A percentile compares a stretch with the other conserved stretches of the same genome.
Evolutionary conservation across 1,140 invertebrate species (phyloP).

Genomic region (Acromyrmex charruanus): DNA sequence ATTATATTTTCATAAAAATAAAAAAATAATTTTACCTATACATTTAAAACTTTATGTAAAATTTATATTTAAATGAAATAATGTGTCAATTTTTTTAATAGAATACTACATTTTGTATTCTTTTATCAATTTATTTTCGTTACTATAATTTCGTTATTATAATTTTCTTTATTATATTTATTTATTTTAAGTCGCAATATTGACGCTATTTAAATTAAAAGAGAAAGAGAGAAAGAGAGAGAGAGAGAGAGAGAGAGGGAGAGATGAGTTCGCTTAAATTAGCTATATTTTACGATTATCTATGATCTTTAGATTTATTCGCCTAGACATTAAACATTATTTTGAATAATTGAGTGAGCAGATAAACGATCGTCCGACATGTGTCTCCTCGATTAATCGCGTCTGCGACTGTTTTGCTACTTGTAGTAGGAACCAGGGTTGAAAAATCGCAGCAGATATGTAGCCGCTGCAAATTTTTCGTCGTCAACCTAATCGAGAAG

Average conservation of each 20-base stretch:
- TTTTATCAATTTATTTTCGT: background rate
- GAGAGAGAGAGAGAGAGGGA: background rate
- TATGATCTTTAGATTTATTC: background rate
- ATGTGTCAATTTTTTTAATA: background rate
- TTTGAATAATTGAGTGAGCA: slow-evolving; percentile 47
- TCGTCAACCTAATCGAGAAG: slow-evolving; percentile 62
- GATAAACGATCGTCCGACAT: slow-evolving; percentile 27
- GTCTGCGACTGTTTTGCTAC: slow-evolving; percentile 17
- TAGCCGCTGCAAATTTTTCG: slow-evolving; percentile 67
- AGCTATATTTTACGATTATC: slow-evolving; percentile 26
- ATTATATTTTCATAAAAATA: slow-evolving; percentile 33
- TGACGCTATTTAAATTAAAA: background rate
- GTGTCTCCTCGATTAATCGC: slow-evolving; percentile 36
- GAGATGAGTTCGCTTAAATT: background rate
- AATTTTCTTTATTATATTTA: background rate
- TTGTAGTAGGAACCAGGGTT: background rate
- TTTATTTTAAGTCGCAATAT: background rate
- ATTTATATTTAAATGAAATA: background rate
- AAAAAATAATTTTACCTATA: background rate
- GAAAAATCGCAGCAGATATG: slow-evolving; percentile 32
- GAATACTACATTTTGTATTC: background rate
- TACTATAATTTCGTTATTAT: too few species aligned
- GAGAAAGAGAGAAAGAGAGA: background rate
- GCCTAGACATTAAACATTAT: slow-evolving; percentile 22
- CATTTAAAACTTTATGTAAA: background rate